These are phyloP conservation scores for Tapirus indicus DNA, from an alignment of 2,797 vertebrate genomes.

Conservation along the genomic window DNA sequence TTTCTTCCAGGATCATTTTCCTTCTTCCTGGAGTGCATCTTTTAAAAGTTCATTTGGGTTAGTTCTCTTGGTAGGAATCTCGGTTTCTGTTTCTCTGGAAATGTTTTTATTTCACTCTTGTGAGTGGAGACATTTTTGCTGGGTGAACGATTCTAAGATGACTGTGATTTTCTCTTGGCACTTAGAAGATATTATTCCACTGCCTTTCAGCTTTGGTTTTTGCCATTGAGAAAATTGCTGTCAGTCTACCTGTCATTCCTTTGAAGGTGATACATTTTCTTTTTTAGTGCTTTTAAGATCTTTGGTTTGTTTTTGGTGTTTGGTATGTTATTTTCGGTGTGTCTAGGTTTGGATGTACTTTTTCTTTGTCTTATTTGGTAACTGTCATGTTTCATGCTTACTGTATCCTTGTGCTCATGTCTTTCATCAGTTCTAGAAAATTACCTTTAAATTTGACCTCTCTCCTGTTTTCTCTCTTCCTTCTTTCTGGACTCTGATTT, in stretches of 20 bases:
- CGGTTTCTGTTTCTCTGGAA: background rate
- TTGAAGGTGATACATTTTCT: background rate
- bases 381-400: no score
- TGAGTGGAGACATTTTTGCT: background rate
- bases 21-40: background rate
- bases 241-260: background rate
- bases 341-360: background rate
- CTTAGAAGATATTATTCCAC: background rate
- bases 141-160: background rate
- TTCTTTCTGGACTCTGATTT: background rate
- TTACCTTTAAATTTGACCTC: background rate
- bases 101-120: background rate
- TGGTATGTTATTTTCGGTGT: background rate
- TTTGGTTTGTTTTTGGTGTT: background rate
- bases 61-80: background rate
- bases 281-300: background rate
- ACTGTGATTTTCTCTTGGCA: background rate
- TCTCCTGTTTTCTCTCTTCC: background rate
- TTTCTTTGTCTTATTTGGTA: background rate
- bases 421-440: background rate
- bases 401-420: background rate
- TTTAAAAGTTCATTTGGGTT: background rate
- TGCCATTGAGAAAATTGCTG: background rate
- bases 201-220: background rate
- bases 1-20: background rate